Evolutionary conservation across 2,113 vertebrate genomes (phyloP).

Genomic region (Percopsis transmontana): DNA sequence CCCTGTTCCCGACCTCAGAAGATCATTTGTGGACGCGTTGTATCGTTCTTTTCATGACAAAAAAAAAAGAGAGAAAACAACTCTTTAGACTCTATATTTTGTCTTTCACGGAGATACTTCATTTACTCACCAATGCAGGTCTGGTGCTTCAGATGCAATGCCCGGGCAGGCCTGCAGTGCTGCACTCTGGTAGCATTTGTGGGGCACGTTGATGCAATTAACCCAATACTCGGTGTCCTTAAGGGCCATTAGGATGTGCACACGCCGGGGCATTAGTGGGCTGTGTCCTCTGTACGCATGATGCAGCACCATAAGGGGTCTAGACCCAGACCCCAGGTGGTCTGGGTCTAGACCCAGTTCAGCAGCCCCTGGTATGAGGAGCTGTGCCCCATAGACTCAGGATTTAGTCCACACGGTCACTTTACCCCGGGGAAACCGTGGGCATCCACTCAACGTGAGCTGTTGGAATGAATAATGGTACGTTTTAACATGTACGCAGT

Average conservation of each 20-base stretch:
- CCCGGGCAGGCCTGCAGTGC: not conserved
- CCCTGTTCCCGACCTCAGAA: not conserved
- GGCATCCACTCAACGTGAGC: constrained; percentile 24
- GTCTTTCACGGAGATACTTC: not conserved
- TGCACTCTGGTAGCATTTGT: not conserved
- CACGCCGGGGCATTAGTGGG: constrained; percentile 23
- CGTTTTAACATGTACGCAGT: no score
- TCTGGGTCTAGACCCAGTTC: no score
- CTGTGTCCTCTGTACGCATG: constrained; percentile 32
- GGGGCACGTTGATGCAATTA: not conserved
- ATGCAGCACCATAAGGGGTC: constrained; percentile 32
- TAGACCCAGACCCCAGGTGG: constrained; percentile 53
- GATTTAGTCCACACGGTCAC: constrained; percentile 50
- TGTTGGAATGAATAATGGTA: constrained; percentile 11
- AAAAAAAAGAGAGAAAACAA: not conserved
- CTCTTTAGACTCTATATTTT: no score
- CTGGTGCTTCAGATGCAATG: not conserved
- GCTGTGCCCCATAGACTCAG: constrained; percentile 25
- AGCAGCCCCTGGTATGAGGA: constrained; percentile 34
- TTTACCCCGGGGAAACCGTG: constrained; percentile 46
- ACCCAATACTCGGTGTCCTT: constrained; percentile 20
- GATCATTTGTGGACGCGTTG: not conserved
- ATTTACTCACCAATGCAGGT: not conserved
- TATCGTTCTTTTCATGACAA: constrained; percentile 22
- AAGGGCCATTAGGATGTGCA: constrained; percentile 20